Base-by-base conservation (phyloP, 1,140 invertebrate genomes). In the Lerema accius region DNA sequence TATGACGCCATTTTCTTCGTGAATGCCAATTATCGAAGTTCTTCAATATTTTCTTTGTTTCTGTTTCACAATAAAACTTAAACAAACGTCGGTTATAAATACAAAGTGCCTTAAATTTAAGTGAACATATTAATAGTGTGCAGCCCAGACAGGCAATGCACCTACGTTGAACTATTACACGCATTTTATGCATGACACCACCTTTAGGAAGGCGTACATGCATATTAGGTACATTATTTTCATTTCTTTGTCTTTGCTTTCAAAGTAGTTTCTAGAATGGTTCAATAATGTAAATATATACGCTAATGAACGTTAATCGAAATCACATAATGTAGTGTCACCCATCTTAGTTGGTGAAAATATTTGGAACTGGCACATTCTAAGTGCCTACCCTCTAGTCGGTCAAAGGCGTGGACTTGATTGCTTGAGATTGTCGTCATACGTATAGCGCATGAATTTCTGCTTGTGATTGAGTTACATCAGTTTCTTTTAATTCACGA, bases 1-100 rank as follows among this genome's bases (percentile, higher is more conserved):
- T 91, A 88, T 87, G 90, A 91, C 90, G 90, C 89, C 90, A 91
- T 91, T 91, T 91, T 91, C 87, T 91, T 90, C 84, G 82, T 90
- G 88, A 89, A 90, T 88, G 84, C 88, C 88, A 90, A 89, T 90
- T 89, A 89, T 68, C 77, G 76, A 83, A 81, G 78, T 84, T 89
- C 82, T 86, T 79, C 73, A 80, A 76, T 84, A 84, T 78, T 85
- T 82, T 86, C 83, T 75, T 69, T 72, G 72, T 75, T 65, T 72
- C 67, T 68, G 13, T 35, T 42, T 39, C 19, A 43, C 37, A 71
- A 50, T 59, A 62, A 43, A 26, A 49, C 35, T 9, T 42, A 60
- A 16, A 46, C 28, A 46, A 37, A 46, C 35, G 19, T 64, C 65
- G 45, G 13, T 59, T 60, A 66, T 48, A 48, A 64, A 65, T 58